Evolutionary conservation across 2,113 vertebrate genomes (phyloP), one percentile per base, ranked within the genome.

Genomic region (Notechis scutatus): DNA sequence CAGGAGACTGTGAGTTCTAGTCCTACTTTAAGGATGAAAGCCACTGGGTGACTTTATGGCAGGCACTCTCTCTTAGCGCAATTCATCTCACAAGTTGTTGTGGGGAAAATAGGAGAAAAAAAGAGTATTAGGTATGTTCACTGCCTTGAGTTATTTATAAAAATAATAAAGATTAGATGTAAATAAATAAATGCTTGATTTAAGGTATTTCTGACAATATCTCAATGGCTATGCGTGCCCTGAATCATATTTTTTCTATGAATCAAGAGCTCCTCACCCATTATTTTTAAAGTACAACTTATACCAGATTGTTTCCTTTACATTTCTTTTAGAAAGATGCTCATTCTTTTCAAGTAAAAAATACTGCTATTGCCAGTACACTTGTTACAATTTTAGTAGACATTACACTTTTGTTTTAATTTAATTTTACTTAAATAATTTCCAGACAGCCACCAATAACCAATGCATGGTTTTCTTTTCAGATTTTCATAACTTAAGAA

Each of bases 251-350:
- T 81, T 81, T 39, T 20, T 21, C 34, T 42, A 42, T 39, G 34
- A 81, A 81, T 81, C 18, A 34, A 81, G 7, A 81, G 7, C 34
- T 42, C 34, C 15, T 20, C 74, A 81, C 6, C 69, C n/a, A 81
- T 39, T 50, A 88, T n/a, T 88, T 88, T 88, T 34, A 55, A 55
- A 21, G 47, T 50, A 29, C 45, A 23, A 47, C 5, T 29, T 87
- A 24, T 87, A 50, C 85, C 42, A 15, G 24, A 87, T 2, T 21
- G 20, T 81, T 52, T 15, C 24, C 52, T 47, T 87, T 52, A 52
- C 12, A 96, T 95, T 96, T 96, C 95, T 86, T 57, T 24, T 50
- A 29, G 93, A 94, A 91, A 74, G 92, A 86, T 90, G 29, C 0
- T 94, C 42, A 8, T 91, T 91, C 92, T 85, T 81, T 94, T 92